Evolutionary conservation across 2,888 invertebrate species (phyloP), one percentile per base, ranked within the genome.

Genomic region (Drosophila antonietae): DNA sequence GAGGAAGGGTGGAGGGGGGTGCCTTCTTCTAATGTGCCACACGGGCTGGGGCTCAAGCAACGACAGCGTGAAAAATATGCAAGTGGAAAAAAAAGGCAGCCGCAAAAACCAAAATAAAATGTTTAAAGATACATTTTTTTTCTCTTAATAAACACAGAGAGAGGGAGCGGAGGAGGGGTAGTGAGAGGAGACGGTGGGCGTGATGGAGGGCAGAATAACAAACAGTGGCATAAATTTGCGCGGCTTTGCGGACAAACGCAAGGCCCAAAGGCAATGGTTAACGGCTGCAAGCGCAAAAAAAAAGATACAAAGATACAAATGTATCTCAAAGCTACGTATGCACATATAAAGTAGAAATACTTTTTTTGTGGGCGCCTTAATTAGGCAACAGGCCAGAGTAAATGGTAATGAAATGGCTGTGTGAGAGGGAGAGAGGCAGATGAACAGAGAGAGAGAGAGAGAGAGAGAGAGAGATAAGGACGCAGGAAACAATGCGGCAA

Each of bases 61-160:
- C 61, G 53, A 58, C 73, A 76, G 80, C 88, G 85, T 89, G 87
- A 88, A 88, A 89, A 83, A 85, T 83, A 89, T 88, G 88, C 88
- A 81, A 85, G 76, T 6, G 28, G 28, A 31, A 77, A 76, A 68
- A 43, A 57, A 78, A 68, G 47, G 61, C 64, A 49, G 63, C 65
- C 57, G 66, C 71, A 67, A 46, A 51, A 69, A 78, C 75, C 72
- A 76, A 80, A 86, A 83, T 80, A 68, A 73, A 78, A 87, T 75
- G 81, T 53, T 68, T 51, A 68, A 80, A 71, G 63, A 73, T 75
- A 75, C 65, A 73, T 79, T 88, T 80, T 52, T 67, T 20, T 28
- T 28, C 18, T 6, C 49, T 81, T 73, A 15, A 49, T 72, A 55
- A 28, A 37, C 37, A 63, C n/a, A 55, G 49, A 18, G 57, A 15